Conservation (phyloP, 35 echinoderm and acorn worm genomes). For the Holothuria glaberrima region DNA sequence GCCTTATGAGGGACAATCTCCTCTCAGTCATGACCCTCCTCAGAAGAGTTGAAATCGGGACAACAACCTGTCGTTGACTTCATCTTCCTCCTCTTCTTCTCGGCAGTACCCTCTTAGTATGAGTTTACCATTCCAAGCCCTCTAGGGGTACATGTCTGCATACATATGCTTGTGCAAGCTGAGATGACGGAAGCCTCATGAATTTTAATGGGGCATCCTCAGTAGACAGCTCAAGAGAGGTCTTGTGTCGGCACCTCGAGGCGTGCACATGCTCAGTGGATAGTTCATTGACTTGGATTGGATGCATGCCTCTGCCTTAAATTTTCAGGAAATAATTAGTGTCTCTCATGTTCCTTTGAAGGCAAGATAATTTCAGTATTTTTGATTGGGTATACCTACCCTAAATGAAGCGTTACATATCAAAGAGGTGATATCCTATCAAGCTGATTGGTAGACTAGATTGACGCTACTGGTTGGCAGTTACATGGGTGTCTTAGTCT, state of each 20-base stretch:
- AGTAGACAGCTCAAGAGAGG: conserved; percentile 55
- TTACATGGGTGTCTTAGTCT: conserved; percentile 10
- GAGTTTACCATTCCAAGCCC: conserved; percentile 56
- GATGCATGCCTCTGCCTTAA: conserved; percentile 37
- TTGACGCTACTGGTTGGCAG: conserved; percentile 29
- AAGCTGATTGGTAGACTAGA: conserved; percentile 27
- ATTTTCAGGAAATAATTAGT: conserved; percentile 62
- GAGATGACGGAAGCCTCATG: conserved; percentile 57
- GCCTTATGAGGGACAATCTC: conserved; percentile 50
- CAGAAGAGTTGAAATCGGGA: conserved; percentile 48
- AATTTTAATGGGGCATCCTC: conserved; percentile 64
- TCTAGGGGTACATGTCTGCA: conserved; percentile 60
- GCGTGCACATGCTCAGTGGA: conserved; percentile 41
- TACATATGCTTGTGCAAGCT: conserved; percentile 32
- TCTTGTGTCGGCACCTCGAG: conserved; percentile 53
- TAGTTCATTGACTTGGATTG: conserved; percentile 45
- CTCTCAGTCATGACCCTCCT: conserved; percentile 56
- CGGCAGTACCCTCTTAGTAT: conserved; percentile 45
- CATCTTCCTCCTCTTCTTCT: conserved; percentile 23
- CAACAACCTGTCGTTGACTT: conserved; percentile 61
- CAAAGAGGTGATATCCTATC: conserved; percentile 1
- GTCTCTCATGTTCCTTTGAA: conserved; percentile 56
- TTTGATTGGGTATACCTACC: conserved; percentile 38
- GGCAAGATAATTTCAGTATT: conserved; percentile 6
- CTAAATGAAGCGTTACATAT: background rate